These are phyloP conservation scores for Orchestes rusci DNA, from an alignment of 2,888 invertebrate species.

Conservation along the genomic window DNA sequence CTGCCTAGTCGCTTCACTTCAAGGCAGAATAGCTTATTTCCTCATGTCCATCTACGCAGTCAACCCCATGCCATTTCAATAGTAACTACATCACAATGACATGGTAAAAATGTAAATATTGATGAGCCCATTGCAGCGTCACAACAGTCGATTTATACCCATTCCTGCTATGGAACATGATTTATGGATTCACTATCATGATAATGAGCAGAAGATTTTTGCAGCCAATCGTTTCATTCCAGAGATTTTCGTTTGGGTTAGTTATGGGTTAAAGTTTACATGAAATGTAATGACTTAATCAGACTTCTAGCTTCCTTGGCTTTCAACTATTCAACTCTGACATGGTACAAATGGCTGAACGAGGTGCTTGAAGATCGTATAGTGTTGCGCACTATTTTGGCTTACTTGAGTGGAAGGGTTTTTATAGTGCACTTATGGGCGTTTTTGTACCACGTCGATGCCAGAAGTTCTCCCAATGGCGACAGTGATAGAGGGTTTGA, in stretches of 20 bases:
- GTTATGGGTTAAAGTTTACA: background rate
- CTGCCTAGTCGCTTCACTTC: constrained; percentile 33
- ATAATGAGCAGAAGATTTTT: constrained; percentile 30
- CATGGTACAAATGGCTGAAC: constrained; percentile 34
- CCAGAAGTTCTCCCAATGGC: constrained; percentile 29
- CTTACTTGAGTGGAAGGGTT: constrained; percentile 36
- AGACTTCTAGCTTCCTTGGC: constrained; percentile 38
- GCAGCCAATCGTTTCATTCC: constrained; percentile 24
- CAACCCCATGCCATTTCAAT: constrained; percentile 33
- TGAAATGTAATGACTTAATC: constrained; percentile 6
- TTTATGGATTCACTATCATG: constrained; percentile 32
- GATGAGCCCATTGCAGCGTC: constrained; percentile 10
- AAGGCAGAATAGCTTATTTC: constrained; percentile 38
- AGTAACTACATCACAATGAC: constrained; percentile 24
- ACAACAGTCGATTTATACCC: constrained; percentile 22
- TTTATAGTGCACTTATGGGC: constrained; percentile 38
- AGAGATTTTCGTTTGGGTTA: constrained; percentile 29
- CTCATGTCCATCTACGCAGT: constrained; percentile 40
- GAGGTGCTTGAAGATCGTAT: constrained; percentile 27
- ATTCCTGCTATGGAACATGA: constrained; percentile 30
- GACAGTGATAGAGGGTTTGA: constrained; percentile 28
- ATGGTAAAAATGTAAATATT: background rate
- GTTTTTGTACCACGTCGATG: constrained; percentile 39
- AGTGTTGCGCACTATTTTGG: constrained; percentile 31
- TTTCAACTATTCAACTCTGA: constrained; percentile 38